Conservation (phyloP, 2,797 vertebrate genomes). For the Adelosebastes latens region DNA sequence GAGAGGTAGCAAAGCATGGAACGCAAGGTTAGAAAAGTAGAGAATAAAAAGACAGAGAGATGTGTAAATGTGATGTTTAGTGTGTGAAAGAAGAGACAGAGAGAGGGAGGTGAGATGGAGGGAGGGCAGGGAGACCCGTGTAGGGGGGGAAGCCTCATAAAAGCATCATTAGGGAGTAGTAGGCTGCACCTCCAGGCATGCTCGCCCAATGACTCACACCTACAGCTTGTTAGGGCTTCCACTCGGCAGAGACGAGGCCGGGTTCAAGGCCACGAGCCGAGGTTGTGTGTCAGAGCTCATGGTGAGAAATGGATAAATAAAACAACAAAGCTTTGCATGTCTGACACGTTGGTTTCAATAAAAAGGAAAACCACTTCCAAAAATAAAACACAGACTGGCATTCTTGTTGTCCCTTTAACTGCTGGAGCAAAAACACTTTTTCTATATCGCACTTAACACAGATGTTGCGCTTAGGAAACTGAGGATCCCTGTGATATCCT, state of each 20-base stretch:
- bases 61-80: slow-evolving; percentile 25
- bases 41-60: slow-evolving; percentile 22
- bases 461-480: not conserved
- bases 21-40: not conserved
- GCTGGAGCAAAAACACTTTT: not conserved
- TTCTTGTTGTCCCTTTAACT: not conserved
- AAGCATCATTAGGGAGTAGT: slow-evolving; percentile 61
- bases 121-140: slow-evolving; percentile 26
- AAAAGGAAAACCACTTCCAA: slow-evolving; percentile 19
- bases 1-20: slow-evolving; percentile 22
- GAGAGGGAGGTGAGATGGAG: slow-evolving; percentile 19
- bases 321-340: slow-evolving; percentile 22
- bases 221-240: slow-evolving; percentile 45
- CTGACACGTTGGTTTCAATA: slow-evolving; percentile 29
- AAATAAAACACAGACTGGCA: slow-evolving; percentile 18
- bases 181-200: slow-evolving; percentile 50
- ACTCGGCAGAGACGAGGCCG: slow-evolving; percentile 25
- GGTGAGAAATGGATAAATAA: slow-evolving; percentile 40
- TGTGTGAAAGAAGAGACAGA: not conserved
- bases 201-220: slow-evolving; percentile 61
- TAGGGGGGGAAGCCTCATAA: slow-evolving; percentile 38
- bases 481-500: too few species aligned
- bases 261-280: slow-evolving; percentile 27
- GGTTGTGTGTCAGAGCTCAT: slow-evolving; percentile 22
- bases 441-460: not conserved